Base-by-base conservation (phyloP, 2,797 vertebrate species). In the Urocyon cinereoargenteus region DNA sequence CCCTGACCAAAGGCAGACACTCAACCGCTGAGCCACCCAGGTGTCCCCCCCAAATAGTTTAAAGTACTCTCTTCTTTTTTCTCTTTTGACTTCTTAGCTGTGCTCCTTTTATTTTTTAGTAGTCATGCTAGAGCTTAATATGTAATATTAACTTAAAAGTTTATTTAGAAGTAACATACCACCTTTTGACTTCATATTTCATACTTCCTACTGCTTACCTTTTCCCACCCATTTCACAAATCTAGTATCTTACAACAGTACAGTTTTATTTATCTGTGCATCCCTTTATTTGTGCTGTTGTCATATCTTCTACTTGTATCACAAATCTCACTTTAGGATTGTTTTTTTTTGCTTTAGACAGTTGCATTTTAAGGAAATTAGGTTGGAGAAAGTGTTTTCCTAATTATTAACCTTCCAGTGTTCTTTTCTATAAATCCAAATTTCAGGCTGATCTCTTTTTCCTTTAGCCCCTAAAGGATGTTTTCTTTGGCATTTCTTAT, bases 341-440 rank as follows among this genome's bases (percentile, higher is more conserved):
- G n/a, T 73, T 79, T 90, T 75, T 75, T n/a, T 75, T 86, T 70
- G 7, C 34, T 84, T 86, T 91, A 86, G 40, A 89, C 5, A 66
- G 81, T 85, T 75, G 34, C 78, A 45, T 64, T 96, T 92, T 72
- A 36, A 89, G 89, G 55, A 89, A 89, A 36, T 92, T 72, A 79
- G 57, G 8, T 72, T 92, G 62, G 72, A 77, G 26, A 78, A 91
- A 72, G 72, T 85, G 59, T 24, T 93, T 86, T 36, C 26, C 36
- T 53, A 73, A 36, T 79, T 64, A 36, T 83, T 91, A 91, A 62
- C 21, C 18, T 66, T 51, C 28, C 95, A 31, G 28, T 93, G 2
- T 82, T 82, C 28, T 78, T 93, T 68, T 36, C 64, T 93, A 1
- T 75, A 92, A 84, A 86, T 95, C 31, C 36, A 62, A 2, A 5